Evolutionary conservation across 2,888 invertebrate genomes (phyloP), one percentile per base, ranked within the genome.

Genomic region (Oxyscelio sp.): DNA sequence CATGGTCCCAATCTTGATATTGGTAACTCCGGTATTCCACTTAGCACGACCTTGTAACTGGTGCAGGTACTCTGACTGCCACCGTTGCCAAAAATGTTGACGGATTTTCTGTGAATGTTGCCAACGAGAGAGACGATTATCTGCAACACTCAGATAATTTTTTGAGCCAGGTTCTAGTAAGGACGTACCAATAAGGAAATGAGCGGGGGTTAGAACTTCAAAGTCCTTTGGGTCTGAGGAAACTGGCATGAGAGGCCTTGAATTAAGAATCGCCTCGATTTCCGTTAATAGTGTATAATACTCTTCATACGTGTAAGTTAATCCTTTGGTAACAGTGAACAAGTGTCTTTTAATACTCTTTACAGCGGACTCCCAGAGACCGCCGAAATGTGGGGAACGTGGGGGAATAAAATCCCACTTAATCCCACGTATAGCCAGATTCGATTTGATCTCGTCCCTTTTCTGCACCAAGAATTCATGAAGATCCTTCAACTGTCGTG

Each of bases 361-460:
- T 2, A 34, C 11, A 5, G 34, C 34, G 8, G 34, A 34, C 34
- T 34, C 34, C 34, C 34, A 34, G 2, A 34, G 11, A 2, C 34
- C 34, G 9, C 34, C 34, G 9, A 34, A 34, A 2, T 34, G 34
- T 2, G 34, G 34, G 5, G 11, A 4, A 11, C 34, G 34, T 2
- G 40, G 40, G 1, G 40, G 40, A 4, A 40, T 40, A 15, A 40
- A 40, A 1, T n/a, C 2, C 40, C 40, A 40, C 3, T n/a, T 15
- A 40, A 40, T 40, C 3, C 40, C 40, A 3, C 6, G n/a, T n/a
- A 15, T 6, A 4, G 40, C 40, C 2, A 40, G 40, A 40, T 40
- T 15, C 3, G n/a, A 15, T 3, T 1, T 15, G 71, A 43, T 81
- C 78, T 11, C 85, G 40, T n/a, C 70, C 34, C n/a, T 74, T 52